Evolutionary conservation across 2,113 vertebrate genomes (phyloP), one percentile per base, ranked within the genome.

Genomic region (Cryptotis parvus): DNA sequence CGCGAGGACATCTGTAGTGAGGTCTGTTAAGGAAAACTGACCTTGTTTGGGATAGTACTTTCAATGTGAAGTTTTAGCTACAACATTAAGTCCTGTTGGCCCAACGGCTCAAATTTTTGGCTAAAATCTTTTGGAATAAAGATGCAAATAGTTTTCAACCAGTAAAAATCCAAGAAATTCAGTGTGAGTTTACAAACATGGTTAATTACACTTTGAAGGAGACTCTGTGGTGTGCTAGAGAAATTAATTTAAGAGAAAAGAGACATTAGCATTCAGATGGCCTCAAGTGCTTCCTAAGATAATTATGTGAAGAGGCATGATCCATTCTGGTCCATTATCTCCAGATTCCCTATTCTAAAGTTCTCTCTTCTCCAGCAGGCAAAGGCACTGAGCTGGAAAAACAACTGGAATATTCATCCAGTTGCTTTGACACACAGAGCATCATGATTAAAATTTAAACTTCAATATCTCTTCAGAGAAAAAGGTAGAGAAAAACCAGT

Each of bases 1-100:
- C 9, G 99, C 98, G 0, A 99, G 97, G 43, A 99, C 98, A 97
- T 99, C 98, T 99, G 97, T 45, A 75, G 91, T 49, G 63, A 77
- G 4, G 20, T 49, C 77, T 37, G 95, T 98, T 98, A 98, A 99
- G 98, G 98, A 69, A 95, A 74, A 95, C 5, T 74, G 4, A 18
- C 55, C 55, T 90, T 80, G 83, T 29, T 89, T 65, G 72, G 43
- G 15, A 20, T 3, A 63, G 4, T 1, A 15, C 75, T 81, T 79
- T 90, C 41, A 41, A n/a, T 2, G 7, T 76, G 33, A n/a, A 52
- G 16, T 75, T 66, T 78, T 33, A 43, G 18, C 12, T 26, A n/a
- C 9, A 55, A 4, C 2, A 66, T 1, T 18, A 61, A 84, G 33
- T 79, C 22, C 37, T 49, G 33, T 31, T 41, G 58, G 66, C 26